Conservation (phyloP, 2,888 invertebrate species). For the Selenia dentaria region DNA sequence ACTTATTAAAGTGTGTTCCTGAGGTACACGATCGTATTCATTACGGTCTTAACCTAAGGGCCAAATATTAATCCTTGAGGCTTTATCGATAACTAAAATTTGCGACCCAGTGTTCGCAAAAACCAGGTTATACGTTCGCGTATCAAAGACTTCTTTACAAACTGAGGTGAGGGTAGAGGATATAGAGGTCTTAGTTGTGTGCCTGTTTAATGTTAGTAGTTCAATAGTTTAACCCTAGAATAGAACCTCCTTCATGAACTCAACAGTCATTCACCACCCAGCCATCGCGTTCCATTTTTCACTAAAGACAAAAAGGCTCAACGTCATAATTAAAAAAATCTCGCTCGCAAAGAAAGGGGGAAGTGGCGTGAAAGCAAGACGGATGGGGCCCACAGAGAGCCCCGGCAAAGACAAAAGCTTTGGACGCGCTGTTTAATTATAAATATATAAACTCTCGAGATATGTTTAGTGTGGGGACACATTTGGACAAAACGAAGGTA, state of each 20-base stretch:
- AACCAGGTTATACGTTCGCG: too few relatives aligned
- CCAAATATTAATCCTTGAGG: too few relatives aligned
- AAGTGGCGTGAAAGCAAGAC: constrained; percentile 79
- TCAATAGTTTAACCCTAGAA: constrained; percentile 27
- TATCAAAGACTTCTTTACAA: too few relatives aligned
- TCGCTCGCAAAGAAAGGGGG: constrained; percentile 81
- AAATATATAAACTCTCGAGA: constrained; percentile 78
- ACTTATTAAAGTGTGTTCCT: too few relatives aligned
- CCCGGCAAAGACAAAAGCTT: constrained; percentile 78
- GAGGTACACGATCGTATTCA: too few relatives aligned
- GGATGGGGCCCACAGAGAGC: constrained; percentile 78
- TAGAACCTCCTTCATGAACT: constrained; percentile 31
- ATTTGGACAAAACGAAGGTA: neutral
- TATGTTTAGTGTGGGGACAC: constrained; percentile 40
- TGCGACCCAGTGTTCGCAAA: too few relatives aligned
- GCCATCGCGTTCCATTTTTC: constrained; percentile 36
- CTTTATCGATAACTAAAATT: too few relatives aligned
- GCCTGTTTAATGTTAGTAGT: too few relatives aligned
- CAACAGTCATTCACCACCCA: neutral
- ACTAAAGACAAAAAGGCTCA: constrained; percentile 78
- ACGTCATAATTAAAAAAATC: constrained; percentile 85
- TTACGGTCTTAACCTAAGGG: too few relatives aligned
- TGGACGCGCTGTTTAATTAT: constrained; percentile 79
- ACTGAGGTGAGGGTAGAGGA: too few relatives aligned
- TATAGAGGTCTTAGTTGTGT: too few relatives aligned